Evolutionary conservation across 2,113 vertebrate species (phyloP).

Genomic region (Erythrolamprus reginae): DNA sequence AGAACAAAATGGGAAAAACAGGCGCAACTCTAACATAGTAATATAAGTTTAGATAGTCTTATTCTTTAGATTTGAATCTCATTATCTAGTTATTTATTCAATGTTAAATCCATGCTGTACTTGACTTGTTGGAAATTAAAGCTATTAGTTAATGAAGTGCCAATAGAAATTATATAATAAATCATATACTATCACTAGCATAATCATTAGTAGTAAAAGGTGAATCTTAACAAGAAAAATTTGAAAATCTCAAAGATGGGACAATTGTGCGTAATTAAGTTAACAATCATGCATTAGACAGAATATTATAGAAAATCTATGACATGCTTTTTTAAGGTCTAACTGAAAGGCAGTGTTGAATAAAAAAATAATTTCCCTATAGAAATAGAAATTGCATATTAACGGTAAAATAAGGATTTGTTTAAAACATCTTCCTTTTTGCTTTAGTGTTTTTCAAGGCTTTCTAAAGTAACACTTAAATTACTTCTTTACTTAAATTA

Average conservation of each 20-base stretch:
- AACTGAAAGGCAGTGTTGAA: background rate
- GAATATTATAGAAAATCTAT: background rate
- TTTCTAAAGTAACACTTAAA: background rate
- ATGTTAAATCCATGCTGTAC: background rate
- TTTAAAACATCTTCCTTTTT: slow-evolving; percentile 21
- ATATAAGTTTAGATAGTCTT: background rate
- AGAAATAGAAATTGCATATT: background rate
- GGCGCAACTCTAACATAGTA: background rate
- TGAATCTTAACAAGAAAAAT: background rate
- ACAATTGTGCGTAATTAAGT: background rate
- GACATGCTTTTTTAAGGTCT: background rate
- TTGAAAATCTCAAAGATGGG: background rate
- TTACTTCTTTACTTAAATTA: slow-evolving; percentile 3
- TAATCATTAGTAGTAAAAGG: background rate
- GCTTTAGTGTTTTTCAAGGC: background rate
- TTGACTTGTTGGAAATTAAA: background rate
- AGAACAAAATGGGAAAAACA: background rate
- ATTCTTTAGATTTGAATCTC: slow-evolving; percentile 27
- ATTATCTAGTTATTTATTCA: background rate
- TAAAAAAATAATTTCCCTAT: background rate
- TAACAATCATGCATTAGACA: background rate
- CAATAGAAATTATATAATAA: background rate
- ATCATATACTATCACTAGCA: background rate
- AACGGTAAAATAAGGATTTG: background rate
- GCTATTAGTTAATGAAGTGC: background rate